phyloP scores from a whole-genome alignment of 2,797 vertebrate species.

The Tenualosa thibaudeaui region DNA sequence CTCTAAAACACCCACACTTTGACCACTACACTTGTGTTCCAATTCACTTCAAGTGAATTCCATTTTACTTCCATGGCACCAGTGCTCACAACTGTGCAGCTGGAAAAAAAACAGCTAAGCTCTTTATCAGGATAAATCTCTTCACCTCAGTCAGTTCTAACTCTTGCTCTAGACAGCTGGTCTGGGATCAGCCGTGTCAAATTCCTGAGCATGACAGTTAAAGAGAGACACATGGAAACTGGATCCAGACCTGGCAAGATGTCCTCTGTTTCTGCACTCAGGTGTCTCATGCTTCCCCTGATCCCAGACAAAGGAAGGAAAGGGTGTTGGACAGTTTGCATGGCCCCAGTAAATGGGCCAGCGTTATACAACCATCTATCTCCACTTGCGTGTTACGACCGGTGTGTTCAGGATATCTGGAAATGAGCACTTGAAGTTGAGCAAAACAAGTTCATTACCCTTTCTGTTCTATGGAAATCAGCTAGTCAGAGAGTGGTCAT shows the following conservation, averaged over 20 bases:
- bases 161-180: neutral
- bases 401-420: neutral
- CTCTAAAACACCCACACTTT: neutral
- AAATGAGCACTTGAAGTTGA: constrained; percentile 14
- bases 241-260: neutral
- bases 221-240: neutral
- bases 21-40: constrained; percentile 7
- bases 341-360: neutral
- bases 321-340: constrained; percentile 30
- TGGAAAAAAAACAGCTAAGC: constrained; percentile 17
- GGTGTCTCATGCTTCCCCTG: neutral
- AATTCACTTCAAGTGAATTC: constrained; percentile 20
- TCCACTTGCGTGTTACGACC: neutral
- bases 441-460: neutral
- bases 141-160: neutral
- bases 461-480: neutral
- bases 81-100: neutral
- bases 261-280: neutral
- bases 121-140: constrained; percentile 21
- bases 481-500: neutral
- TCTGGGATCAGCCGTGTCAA: neutral
- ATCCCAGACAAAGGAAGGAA: constrained; percentile 31
- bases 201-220: neutral
- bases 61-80: neutral
- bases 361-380: constrained; percentile 30